Evolutionary conservation across 2,797 vertebrate species (phyloP), one percentile per base, ranked within the genome.

Genomic region (Bradypodion ventrale): DNA sequence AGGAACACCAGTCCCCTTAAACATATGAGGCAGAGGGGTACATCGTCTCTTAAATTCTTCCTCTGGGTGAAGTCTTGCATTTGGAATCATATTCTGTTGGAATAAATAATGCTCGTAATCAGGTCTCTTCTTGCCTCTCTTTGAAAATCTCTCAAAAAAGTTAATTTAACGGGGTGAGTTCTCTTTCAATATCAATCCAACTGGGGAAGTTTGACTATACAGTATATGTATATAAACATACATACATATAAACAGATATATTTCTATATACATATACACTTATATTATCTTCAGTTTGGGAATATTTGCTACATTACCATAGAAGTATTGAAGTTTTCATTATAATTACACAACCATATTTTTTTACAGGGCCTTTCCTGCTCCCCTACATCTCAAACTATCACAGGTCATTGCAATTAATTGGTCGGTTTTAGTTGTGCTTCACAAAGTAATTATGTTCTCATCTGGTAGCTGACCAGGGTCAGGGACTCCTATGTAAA

Each of bases 391-490:
- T 78, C 87, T 79, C 86, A 80, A 90, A 59, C 73, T 60, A 87
- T 76, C 85, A 87, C 68, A 89, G 7, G 75, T 92, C 76, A 84
- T 40, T 73, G 85, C 80, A 91, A 76, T 72, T 88, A 78, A 78
- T 59, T 74, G 85, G 85, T 52, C 84, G 89, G 86, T 91, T 42
- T 42, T 37, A 91, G 87, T 89, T 92, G 91, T 90, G 90, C 88
- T 94, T 94, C 90, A 85, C 87, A 87, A 87, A 90, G 83, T 91
- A 87, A 91, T 88, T 93, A 84, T 70, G 85, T 92, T 92, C 90
- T 88, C 87, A 87, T 87, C 79, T 81, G 90, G 85, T 74, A 76
- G 84, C 60, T 80, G 83, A 62, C 0, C 4, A 60, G 75, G 63
- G 56, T 9, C 44, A 80, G 77, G 46, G 35, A 8, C 9, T 75